Evolutionary conservation across 2,888 invertebrate species (phyloP).

Genomic region (Keiferia lycopersicella): DNA sequence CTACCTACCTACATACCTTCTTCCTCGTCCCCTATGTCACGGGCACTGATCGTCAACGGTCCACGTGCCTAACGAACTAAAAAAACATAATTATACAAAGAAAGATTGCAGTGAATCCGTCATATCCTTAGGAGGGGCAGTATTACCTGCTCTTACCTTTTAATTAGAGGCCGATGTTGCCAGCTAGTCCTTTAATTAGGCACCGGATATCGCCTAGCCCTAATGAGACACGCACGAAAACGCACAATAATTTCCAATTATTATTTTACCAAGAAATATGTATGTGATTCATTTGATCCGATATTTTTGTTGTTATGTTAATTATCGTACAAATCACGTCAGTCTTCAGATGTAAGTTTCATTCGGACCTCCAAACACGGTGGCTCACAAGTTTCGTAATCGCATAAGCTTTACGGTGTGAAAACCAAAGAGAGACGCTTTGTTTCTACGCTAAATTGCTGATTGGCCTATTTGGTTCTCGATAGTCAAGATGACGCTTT

Average conservation of each 20-base stretch:
- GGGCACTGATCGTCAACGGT: slow-evolving; percentile 18
- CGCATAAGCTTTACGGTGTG: no score
- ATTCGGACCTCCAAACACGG: no score
- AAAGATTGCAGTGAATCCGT: slow-evolving; percentile 64
- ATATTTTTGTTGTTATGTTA: background rate
- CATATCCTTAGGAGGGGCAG: slow-evolving; percentile 42
- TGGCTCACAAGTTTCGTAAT: no score
- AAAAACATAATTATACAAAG: slow-evolving; percentile 36
- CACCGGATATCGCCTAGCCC: slow-evolving; percentile 63
- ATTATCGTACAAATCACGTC: no score
- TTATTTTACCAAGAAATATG: slow-evolving; percentile 7
- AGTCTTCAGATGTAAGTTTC: no score
- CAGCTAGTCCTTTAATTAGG: slow-evolving; percentile 61
- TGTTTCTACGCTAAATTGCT: no score
- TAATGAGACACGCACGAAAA: slow-evolving; percentile 63
- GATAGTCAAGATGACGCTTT: no score
- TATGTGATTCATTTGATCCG: background rate
- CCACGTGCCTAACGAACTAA: slow-evolving; percentile 31
- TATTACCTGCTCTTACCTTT: background rate
- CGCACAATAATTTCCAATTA: slow-evolving; percentile 25
- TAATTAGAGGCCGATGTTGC: background rate
- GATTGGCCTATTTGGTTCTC: no score
- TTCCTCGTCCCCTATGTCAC: slow-evolving; percentile 11
- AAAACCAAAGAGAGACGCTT: no score
- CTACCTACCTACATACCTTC: no score